Base-by-base conservation (phyloP, 2,113 vertebrate species). In the Crotalus viridis region DNA sequence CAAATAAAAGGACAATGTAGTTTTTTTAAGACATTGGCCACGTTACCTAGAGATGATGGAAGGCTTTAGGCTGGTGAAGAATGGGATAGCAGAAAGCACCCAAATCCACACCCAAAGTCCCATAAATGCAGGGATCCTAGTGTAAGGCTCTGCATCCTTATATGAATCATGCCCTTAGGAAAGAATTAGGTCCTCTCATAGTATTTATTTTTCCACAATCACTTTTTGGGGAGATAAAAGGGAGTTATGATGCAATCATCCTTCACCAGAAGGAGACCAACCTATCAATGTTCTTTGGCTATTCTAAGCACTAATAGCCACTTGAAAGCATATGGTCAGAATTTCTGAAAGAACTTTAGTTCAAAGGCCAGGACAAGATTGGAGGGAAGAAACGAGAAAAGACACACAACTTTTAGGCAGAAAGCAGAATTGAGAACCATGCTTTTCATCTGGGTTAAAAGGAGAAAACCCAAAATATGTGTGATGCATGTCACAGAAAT, bases 281-380 rank as follows among this genome's bases (percentile, higher is more conserved):
- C 95, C 96, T 96, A 95, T 96, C 43, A 97, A 94, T 93, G 92
- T 97, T 96, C 93, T 94, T 94, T 0, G 0, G 90, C 95, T 95
- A 88, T 96, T 96, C 95, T 95, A 94, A 96, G 95, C 96, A 97
- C 94, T 97, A 97, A 96, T 97, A 97, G 93, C 95, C 96, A 97
- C 96, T 96, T 97, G 95, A 97, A 97, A 97, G 95, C 61, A 92
- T 93, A 33, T 89, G 93, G 93, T 95, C 95, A 56, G 88, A 86
- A 90, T 85, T 43, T 81, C 74, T 43, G 17, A 81, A 43, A 33
- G 19, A 81, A 39, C 2, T 81, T 90, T n/a, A 89, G 46, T 86
- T 93, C 74, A 93, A 93, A n/a, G 46, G 26, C 24, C 46, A 26
- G n/a, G 51, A n/a, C 46, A 39, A 24, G 55, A 22, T 8, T 55